Conservation (phyloP, 2,797 vertebrate species). For the Sebastes cheni region DNA sequence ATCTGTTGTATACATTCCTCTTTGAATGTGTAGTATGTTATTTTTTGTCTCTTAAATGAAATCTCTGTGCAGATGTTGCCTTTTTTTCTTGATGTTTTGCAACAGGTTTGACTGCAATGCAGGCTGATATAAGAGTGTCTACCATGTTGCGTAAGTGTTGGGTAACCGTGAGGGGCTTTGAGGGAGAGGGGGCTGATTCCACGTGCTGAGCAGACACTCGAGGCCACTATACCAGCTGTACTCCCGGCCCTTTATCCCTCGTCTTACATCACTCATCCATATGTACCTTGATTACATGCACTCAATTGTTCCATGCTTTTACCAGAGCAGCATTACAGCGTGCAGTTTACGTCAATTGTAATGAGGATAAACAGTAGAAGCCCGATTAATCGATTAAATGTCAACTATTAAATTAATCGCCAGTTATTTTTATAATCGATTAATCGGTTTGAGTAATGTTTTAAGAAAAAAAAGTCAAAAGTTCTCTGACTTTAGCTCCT, state of each 20-base stretch:
- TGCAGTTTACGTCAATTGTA: neutral
- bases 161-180: slow-evolving; percentile 26
- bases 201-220: slow-evolving; percentile 22
- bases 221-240: slow-evolving; percentile 18
- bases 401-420: no score
- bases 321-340: neutral
- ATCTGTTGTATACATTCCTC: neutral
- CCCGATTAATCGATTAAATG: no score
- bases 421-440: no score
- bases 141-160: slow-evolving; percentile 38
- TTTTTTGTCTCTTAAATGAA: neutral
- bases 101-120: slow-evolving; percentile 1
- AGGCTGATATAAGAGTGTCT: slow-evolving; percentile 33
- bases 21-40: neutral
- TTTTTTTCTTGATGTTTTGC: neutral
- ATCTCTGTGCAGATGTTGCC: neutral
- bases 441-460: no score
- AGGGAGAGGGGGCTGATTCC: slow-evolving; percentile 12
- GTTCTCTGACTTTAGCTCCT: no score
- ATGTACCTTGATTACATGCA: neutral
- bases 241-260: slow-evolving; percentile 5
- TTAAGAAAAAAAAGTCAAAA: no score
- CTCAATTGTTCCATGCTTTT: neutral
- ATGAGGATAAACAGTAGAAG: no score
- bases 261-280: slow-evolving; percentile 6